Evolutionary conservation across 2,113 vertebrate species (phyloP).

Genomic region (Calidris pugnax): DNA sequence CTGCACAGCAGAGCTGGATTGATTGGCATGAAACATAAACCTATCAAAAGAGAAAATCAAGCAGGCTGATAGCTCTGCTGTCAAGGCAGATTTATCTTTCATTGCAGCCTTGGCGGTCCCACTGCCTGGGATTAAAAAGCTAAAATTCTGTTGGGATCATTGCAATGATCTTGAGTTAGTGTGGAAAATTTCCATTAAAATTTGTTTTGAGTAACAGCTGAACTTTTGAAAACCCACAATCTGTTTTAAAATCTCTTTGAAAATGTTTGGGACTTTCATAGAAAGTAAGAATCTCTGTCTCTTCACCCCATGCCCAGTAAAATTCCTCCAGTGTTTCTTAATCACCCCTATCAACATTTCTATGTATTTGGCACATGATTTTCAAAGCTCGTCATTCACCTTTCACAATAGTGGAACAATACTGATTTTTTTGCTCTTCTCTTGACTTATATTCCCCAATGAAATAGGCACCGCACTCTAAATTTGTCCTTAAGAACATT

Average conservation of each 20-base stretch:
- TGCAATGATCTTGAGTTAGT: background rate
- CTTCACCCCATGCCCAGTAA: background rate
- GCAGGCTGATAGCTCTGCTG: slow-evolving; percentile 28
- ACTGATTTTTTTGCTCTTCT: background rate
- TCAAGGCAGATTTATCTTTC: slow-evolving; percentile 50
- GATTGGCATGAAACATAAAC: slow-evolving; percentile 48
- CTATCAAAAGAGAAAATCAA: slow-evolving; percentile 52
- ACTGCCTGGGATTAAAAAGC: slow-evolving; percentile 9
- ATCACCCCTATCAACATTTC: too few species aligned
- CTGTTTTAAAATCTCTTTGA: background rate
- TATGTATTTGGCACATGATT: background rate
- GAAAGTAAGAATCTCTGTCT: background rate
- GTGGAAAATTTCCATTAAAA: background rate
- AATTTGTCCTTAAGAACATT: background rate
- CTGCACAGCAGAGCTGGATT: background rate
- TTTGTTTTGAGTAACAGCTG: background rate
- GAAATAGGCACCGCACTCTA: background rate
- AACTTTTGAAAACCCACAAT: background rate
- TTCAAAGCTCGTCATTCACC: background rate
- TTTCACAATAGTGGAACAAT: background rate
- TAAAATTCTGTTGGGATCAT: background rate
- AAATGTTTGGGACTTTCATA: background rate
- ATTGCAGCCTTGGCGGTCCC: background rate
- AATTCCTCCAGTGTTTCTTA: background rate
- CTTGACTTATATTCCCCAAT: background rate